Conservation (phyloP, 1,140 invertebrate genomes). For the Euwallacea similis region DNA sequence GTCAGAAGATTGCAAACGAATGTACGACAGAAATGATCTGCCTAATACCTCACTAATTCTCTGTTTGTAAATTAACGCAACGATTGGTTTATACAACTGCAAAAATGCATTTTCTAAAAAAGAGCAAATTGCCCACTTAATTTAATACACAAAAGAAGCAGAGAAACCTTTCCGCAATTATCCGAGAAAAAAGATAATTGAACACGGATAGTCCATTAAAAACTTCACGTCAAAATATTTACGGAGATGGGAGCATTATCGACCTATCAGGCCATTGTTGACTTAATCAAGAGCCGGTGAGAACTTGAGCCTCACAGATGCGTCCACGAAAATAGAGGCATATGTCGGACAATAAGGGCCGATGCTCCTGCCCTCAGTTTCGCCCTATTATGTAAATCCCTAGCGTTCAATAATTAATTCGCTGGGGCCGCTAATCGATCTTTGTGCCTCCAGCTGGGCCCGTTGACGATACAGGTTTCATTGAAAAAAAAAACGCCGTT, state of each 20-base stretch:
- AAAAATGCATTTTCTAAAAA: no score
- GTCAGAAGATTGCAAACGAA: no score
- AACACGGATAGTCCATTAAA: background rate
- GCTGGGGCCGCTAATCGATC: constrained; percentile 34
- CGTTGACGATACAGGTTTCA: constrained; percentile 7
- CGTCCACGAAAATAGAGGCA: constrained; percentile 27
- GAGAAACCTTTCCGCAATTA: no score
- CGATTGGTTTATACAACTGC: no score
- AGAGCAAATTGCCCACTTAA: no score
- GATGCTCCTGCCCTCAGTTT: constrained; percentile 28
- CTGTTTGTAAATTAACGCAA: no score
- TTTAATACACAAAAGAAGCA: no score
- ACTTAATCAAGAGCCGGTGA: constrained; percentile 16
- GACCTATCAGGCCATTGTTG: constrained; percentile 5
- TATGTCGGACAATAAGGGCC: constrained; percentile 31
- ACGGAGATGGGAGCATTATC: background rate
- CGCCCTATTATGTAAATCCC: constrained; percentile 37
- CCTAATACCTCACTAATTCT: no score
- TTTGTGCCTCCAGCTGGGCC: constrained; percentile 21
- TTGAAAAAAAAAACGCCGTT: background rate
- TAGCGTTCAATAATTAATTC: constrained; percentile 38
- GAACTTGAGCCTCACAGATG: constrained; percentile 8
- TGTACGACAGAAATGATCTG: no score
- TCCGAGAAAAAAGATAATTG: no score
- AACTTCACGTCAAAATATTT: background rate